These are phyloP conservation scores for Discoglossus pictus DNA, from an alignment of 2,797 vertebrate species.

Conservation along the genomic window DNA sequence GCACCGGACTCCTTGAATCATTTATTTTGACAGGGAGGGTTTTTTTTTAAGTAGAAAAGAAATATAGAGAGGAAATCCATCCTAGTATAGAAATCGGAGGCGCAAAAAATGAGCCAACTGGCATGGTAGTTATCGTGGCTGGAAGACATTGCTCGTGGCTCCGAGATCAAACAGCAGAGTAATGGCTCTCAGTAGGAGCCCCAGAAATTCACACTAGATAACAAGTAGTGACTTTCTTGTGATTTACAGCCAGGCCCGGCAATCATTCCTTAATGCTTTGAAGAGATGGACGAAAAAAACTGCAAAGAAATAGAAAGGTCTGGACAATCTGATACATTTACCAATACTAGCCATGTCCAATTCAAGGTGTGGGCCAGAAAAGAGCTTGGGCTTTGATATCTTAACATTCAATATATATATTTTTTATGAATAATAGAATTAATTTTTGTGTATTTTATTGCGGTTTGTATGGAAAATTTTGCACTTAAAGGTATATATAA, in stretches of 20 bases:
- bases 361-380: slow-evolving; percentile 47
- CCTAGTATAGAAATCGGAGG: slow-evolving; percentile 49
- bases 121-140: slow-evolving; percentile 66
- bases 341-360: no score
- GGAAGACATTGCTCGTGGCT: slow-evolving; percentile 73
- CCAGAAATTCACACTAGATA: slow-evolving; percentile 75
- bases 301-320: slow-evolving; percentile 52
- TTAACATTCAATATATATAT: no score
- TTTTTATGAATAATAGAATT: no score
- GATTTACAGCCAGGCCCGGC: slow-evolving; percentile 72
- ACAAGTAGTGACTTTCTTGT: slow-evolving; percentile 77
- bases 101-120: slow-evolving; percentile 54
- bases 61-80: slow-evolving; percentile 58
- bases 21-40: slow-evolving; percentile 56
- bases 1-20: slow-evolving; percentile 50
- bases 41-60: slow-evolving; percentile 46
- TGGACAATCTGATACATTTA: not conserved
- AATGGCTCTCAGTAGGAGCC: slow-evolving; percentile 69
- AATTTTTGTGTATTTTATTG: no score
- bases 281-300: slow-evolving; percentile 61
- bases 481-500: no score
- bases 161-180: slow-evolving; percentile 79
- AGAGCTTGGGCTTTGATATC: no score
- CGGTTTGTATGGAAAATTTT: no score
- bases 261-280: slow-evolving; percentile 68